Evolutionary conservation across 2,888 invertebrate genomes (phyloP).

Genomic region (Dascillus cervinus): DNA sequence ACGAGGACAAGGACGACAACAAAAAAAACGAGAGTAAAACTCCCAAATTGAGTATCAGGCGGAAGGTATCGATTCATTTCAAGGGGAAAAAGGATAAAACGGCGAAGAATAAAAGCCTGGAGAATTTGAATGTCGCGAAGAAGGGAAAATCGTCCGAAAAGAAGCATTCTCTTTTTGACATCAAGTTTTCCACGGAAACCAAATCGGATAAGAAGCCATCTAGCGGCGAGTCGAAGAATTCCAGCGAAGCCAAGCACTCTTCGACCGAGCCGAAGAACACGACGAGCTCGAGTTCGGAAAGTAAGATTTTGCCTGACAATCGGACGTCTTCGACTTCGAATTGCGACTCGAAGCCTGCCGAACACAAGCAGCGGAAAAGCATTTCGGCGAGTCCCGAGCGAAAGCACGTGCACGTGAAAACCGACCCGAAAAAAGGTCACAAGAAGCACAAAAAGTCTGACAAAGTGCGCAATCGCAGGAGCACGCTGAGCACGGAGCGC

Average conservation of each 20-base stretch:
- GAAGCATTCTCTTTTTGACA: constrained; percentile 29
- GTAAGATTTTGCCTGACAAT: constrained; percentile 8
- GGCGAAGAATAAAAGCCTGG: constrained; percentile 17
- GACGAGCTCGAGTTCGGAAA: constrained; percentile 18
- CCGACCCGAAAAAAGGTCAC: constrained; percentile 33
- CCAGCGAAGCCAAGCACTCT: constrained; percentile 19
- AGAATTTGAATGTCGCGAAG: constrained; percentile 14
- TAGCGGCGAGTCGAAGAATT: constrained; percentile 31
- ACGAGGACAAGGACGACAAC: constrained; percentile 13
- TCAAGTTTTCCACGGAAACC: constrained; percentile 23
- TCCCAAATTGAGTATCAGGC: constrained; percentile 35
- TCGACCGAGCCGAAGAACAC: constrained; percentile 30
- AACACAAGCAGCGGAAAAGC: constrained; percentile 30
- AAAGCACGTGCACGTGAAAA: constrained; percentile 35
- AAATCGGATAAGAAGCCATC: constrained; percentile 35
- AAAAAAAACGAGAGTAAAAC: constrained; percentile 20
- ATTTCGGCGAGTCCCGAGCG: constrained; percentile 37
- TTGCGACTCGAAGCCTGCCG: constrained; percentile 21
- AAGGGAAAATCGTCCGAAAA: constrained; percentile 21
- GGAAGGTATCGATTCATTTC: constrained; percentile 44
- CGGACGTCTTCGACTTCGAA: constrained; percentile 19
- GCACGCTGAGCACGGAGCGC: constrained; percentile 29
- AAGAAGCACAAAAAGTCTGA: constrained; percentile 37
- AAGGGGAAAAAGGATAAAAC: constrained; percentile 37
- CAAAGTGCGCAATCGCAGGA: constrained; percentile 23